Percentiles rank a stretch among this genome's conserved stretches.
phyloP scores from a whole-genome alignment of 2,888 invertebrate genomes.

The Rugalucina vietnamica region DNA sequence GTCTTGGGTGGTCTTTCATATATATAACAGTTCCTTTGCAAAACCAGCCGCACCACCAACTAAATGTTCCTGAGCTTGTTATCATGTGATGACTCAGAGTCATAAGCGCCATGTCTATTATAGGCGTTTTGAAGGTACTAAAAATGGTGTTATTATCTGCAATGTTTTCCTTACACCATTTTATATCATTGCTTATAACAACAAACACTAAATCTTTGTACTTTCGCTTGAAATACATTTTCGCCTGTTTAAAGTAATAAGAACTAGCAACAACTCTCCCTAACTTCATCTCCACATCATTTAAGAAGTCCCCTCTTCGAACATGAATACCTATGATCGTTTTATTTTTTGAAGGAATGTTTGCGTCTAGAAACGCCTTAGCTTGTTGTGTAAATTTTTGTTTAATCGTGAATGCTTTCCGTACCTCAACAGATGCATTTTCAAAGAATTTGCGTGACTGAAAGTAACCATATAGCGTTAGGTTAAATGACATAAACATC shows the following conservation, averaged over 20 bases:
- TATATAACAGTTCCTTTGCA: conserved; percentile 4
- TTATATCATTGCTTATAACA: conserved; percentile 9
- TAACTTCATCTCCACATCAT: background rate
- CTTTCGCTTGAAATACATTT: background rate
- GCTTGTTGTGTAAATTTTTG: background rate
- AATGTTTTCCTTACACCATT: conserved; percentile 12
- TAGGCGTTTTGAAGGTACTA: background rate
- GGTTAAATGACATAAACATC: background rate
- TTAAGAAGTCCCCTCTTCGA: background rate
- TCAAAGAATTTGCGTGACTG: conserved; percentile 19
- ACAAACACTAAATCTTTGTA: background rate
- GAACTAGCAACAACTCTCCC: background rate
- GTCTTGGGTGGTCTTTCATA: conserved; percentile 1
- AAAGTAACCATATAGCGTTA: background rate
- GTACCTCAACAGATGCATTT: background rate
- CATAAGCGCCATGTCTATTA: conserved; percentile 13
- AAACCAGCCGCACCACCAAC: conserved; percentile 29
- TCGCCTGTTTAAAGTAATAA: background rate
- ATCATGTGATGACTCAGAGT: conserved; percentile 3
- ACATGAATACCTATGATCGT: background rate
- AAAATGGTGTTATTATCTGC: background rate
- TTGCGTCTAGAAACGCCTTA: background rate
- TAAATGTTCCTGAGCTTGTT: conserved; percentile 11
- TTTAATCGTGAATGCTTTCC: background rate
- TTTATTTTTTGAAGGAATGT: background rate